These are phyloP conservation scores for Mastomys coucha DNA, from an alignment of 2,113 vertebrate genomes.

Conservation along the genomic window DNA sequence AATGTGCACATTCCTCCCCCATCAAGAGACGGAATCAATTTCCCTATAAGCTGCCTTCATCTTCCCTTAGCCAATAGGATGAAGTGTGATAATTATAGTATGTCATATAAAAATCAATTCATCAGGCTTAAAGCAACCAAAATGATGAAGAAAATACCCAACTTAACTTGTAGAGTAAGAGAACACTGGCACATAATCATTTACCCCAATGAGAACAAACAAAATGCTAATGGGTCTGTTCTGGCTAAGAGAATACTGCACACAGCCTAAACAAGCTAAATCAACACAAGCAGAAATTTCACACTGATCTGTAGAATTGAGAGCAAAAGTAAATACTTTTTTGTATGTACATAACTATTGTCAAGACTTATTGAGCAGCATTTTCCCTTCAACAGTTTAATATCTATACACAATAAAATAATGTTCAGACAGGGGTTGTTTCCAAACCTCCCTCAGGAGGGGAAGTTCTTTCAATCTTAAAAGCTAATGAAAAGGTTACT, in stretches of 20 bases:
- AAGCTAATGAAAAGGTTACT: neutral
- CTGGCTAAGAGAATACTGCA: neutral
- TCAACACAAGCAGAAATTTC: neutral
- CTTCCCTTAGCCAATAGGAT: neutral
- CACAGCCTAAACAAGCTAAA: neutral
- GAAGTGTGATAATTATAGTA: neutral
- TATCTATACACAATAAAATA: neutral
- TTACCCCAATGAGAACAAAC: neutral
- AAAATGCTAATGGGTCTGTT: neutral
- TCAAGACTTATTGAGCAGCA: neutral
- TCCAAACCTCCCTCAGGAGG: neutral
- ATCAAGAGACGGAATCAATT: neutral
- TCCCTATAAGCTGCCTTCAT: neutral
- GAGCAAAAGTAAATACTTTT: constrained; percentile 21
- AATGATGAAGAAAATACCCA: neutral
- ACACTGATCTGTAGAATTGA: neutral
- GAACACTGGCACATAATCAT: neutral
- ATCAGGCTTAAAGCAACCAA: neutral
- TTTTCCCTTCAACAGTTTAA: neutral
- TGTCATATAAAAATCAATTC: neutral
- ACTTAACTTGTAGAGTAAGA: neutral
- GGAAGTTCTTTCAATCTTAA: neutral
- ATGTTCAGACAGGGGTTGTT: neutral
- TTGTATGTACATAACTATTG: neutral
- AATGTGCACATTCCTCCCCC: neutral